Conservation (phyloP, 2,113 vertebrate genomes). For the Physeter macrocephalus region DNA sequence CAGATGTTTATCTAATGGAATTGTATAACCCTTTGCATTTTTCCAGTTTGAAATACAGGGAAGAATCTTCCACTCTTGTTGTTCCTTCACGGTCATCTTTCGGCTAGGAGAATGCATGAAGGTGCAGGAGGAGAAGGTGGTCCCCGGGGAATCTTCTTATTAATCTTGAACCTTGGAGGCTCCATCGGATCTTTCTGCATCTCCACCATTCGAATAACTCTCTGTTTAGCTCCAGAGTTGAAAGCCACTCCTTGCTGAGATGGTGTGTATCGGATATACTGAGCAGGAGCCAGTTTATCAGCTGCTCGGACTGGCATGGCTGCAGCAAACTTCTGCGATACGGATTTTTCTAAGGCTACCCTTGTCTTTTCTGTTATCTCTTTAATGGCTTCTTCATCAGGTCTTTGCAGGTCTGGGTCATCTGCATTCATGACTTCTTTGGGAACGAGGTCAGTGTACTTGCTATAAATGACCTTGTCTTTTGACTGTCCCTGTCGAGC, state of each 20-base stretch:
- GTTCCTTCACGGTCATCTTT: constrained; percentile 76
- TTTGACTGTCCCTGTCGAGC: too few relatives aligned
- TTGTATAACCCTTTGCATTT: too few relatives aligned
- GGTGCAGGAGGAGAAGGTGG: constrained; percentile 97
- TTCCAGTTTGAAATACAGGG: too few relatives aligned
- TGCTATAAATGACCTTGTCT: constrained; percentile 94
- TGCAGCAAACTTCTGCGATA: constrained; percentile 98
- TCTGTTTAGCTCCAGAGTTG: constrained; percentile 98
- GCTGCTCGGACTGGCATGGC: constrained; percentile 98
- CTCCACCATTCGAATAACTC: constrained; percentile 99
- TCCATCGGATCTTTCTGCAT: constrained; percentile 99
- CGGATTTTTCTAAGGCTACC: constrained; percentile 92
- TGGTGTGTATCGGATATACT: constrained; percentile 98
- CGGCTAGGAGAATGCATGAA: constrained; percentile 98
- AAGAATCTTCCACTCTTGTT: too few relatives aligned
- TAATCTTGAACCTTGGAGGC: constrained; percentile 98
- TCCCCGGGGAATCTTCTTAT: constrained; percentile 98
- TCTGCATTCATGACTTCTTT: constrained; percentile 96
- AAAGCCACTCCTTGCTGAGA: constrained; percentile 98
- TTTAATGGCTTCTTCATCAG: constrained; percentile 94
- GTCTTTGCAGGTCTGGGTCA: constrained; percentile 90
- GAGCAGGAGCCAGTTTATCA: constrained; percentile 96
- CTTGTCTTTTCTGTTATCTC: constrained; percentile 99
- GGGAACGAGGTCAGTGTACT: constrained; percentile 96
- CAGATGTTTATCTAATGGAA: too few relatives aligned